A percentile compares a stretch with the other conserved stretches of the same genome.
phyloP scores from a whole-genome alignment of 2,797 vertebrate species.

The Neosilurus mollespiculum region DNA sequence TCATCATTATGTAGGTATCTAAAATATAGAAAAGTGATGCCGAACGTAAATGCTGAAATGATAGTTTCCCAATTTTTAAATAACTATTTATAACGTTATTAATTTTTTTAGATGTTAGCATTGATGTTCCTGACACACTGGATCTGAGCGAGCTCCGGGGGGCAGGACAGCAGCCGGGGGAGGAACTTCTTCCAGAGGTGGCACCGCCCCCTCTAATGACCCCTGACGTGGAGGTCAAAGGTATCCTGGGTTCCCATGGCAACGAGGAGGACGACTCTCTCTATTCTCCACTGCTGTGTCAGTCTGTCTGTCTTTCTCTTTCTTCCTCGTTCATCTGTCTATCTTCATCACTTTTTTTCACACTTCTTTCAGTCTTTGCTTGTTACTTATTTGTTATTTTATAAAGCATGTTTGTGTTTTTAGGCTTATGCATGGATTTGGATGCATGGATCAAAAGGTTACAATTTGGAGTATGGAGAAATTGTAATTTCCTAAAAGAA shows the following conservation, averaged over 20 bases:
- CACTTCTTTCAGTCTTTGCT: slow-evolving; percentile 21
- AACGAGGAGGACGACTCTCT: slow-evolving; percentile 99
- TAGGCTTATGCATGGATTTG: not conserved
- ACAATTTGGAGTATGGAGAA: not conserved
- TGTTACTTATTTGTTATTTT: slow-evolving; percentile 48
- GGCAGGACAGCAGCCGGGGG: slow-evolving; percentile 89
- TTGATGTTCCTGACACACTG: slow-evolving; percentile 93
- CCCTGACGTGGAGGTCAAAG: slow-evolving; percentile 98
- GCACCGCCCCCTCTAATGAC: slow-evolving; percentile 96
- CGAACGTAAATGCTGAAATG: not conserved
- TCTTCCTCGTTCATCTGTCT: slow-evolving; percentile 22
- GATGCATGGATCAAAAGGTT: not conserved
- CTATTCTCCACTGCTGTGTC: slow-evolving; percentile 99
- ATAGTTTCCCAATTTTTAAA: not conserved
- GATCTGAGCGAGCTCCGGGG: slow-evolving; percentile 88
- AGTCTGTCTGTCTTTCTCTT: slow-evolving; percentile 87
- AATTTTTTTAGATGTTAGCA: slow-evolving; percentile 85
- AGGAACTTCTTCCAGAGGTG: slow-evolving; percentile 97
- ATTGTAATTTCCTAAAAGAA: not conserved
- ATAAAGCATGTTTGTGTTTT: slow-evolving; percentile 39
- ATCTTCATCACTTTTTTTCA: not conserved
- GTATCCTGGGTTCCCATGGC: slow-evolving; percentile 99
- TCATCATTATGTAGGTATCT: no score
- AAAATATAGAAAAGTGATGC: no score
- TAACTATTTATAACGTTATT: not conserved